Evolutionary conservation across 2,888 invertebrate genomes (phyloP), one percentile per base, ranked within the genome.

Genomic region (Amiota minor): DNA sequence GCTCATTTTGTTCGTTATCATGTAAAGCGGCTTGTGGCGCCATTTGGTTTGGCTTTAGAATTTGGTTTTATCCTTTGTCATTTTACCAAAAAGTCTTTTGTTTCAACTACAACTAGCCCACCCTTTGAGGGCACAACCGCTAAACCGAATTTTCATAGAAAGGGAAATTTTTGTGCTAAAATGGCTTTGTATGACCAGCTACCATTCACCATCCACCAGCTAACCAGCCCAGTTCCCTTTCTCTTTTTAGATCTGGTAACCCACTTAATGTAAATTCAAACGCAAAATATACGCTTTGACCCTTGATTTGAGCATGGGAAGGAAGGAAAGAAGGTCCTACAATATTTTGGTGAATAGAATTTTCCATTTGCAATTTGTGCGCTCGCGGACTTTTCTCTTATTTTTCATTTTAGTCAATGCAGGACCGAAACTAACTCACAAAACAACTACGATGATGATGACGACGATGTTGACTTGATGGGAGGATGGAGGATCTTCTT

Each of bases 211-310:
- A n/a, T n/a, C 11, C 59, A 59, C 1, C 20, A 61, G n/a, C 35
- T 2, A 16, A 18, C 47, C 46, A 65, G 9, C 47, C 8, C 65
- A 47, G 16, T 50, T 35, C 20, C 47, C 20, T 9, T 12, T 20
- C 53, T 53, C 50, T 35, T 1, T 67, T 67, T 67, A 16, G 50
- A 35, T 35, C 35, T 35, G 18, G 49, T 18, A 49, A 18, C 47
- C 49, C 65, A 65, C 16, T 46, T 62, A 61, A 62, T 53, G 18
- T 45, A 62, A 50, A 68, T 20, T 61, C 49, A 68, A 72, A 72
- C 59, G 72, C 69, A 69, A 69, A 72, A 46, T 69, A 61, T 69
- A 56, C 69, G 50, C 35, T 62, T 72, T 72, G 50, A 72, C 61
- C 62, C 62, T 69, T 69, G 49, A 61, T 35, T 35, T 35, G 35